Evolutionary conservation across 2,797 vertebrate species (phyloP).

Genomic region (Menidia menidia): DNA sequence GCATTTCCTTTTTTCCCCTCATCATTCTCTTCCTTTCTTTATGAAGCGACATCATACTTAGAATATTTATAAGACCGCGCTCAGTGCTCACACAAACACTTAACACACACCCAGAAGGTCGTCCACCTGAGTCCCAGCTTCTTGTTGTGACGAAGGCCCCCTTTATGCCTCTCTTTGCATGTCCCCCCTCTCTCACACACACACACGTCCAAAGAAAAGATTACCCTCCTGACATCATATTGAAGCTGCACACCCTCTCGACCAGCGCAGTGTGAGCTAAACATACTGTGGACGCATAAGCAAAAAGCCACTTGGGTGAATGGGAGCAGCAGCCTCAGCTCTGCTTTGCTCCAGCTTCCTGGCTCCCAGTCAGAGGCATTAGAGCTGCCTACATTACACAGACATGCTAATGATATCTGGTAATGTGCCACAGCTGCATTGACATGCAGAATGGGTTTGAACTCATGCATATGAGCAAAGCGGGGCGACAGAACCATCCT

Average conservation of each 20-base stretch:
- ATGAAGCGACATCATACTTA: conserved; percentile 5
- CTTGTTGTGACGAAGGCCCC: conserved; percentile 62
- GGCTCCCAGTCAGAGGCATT: conserved; percentile 64
- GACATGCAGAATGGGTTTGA: conserved; percentile 46
- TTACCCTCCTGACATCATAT: conserved; percentile 52
- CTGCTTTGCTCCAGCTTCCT: conserved; percentile 56
- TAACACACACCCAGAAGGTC: conserved; percentile 43
- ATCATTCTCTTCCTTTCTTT: conserved; percentile 31
- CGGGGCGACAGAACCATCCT: not conserved
- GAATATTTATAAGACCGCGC: conserved; percentile 46
- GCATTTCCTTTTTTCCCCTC: conserved; percentile 42
- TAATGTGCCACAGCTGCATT: conserved; percentile 43
- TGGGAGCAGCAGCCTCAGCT: conserved; percentile 26
- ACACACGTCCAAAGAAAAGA: conserved; percentile 39
- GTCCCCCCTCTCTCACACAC: conserved; percentile 41
- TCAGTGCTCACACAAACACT: conserved; percentile 15
- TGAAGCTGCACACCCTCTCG: conserved; percentile 46
- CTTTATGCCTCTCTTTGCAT: conserved; percentile 71
- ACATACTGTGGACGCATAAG: conserved; percentile 21
- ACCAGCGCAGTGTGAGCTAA: conserved; percentile 44
- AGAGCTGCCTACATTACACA: conserved; percentile 48
- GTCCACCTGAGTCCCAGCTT: conserved; percentile 67
- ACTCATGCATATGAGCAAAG: conserved; percentile 26
- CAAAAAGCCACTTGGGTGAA: conserved; percentile 39
- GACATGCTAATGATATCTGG: conserved; percentile 65